Evolutionary conservation across 2,113 vertebrate genomes (phyloP).

Genomic region (Lasiurus borealis): DNA sequence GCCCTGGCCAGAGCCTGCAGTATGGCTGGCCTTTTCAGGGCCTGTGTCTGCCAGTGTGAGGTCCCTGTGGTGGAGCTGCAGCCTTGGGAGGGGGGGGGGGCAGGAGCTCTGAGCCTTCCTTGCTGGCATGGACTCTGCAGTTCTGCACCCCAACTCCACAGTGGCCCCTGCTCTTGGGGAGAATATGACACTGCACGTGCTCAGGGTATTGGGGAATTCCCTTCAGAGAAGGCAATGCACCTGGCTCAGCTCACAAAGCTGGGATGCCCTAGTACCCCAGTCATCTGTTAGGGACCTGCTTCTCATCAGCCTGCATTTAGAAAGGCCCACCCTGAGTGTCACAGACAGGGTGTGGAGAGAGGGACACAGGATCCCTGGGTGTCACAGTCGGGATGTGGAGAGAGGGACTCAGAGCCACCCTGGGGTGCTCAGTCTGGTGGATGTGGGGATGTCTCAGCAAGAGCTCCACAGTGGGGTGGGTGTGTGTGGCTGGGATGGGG

Average conservation of each 20-base stretch:
- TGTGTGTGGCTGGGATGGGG: accelerated
- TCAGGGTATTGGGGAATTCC: background rate
- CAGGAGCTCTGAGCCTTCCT: background rate
- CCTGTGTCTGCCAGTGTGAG: background rate
- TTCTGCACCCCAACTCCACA: background rate
- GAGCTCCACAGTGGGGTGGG: background rate
- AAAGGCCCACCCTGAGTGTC: background rate
- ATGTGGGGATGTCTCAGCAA: background rate
- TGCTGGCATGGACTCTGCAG: background rate
- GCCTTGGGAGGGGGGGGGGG: too few species aligned
- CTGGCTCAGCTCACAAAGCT: too few species aligned
- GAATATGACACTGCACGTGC: background rate
- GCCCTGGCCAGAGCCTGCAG: background rate
- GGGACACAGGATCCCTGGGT: accelerated
- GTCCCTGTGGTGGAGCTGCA: background rate
- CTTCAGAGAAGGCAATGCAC: too few species aligned
- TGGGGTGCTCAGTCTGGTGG: background rate
- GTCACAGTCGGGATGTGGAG: background rate
- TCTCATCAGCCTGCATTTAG: background rate
- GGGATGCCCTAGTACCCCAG: too few species aligned
- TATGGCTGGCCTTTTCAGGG: background rate
- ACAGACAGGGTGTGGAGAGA: background rate
- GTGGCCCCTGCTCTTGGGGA: background rate
- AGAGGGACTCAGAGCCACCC: background rate
- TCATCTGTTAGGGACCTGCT: too few species aligned